Percentiles rank a stretch among this genome's conserved stretches.
phyloP scores from a whole-genome alignment of 2,113 vertebrate species.

The Origma solitaria region DNA sequence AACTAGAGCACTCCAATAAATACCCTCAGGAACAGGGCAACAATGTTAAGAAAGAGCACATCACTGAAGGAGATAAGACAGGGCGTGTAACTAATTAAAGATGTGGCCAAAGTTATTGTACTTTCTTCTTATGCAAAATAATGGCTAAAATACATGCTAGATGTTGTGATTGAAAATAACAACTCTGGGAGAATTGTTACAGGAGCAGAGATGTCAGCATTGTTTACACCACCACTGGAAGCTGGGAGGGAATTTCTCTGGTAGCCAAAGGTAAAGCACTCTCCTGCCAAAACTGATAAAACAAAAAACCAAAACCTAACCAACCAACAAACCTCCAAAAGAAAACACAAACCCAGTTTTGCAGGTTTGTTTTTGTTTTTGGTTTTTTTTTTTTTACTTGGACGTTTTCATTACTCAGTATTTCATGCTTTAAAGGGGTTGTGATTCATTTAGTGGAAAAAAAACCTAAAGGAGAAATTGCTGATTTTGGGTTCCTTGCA shows the following conservation, averaged over 20 bases:
- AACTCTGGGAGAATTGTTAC: not conserved
- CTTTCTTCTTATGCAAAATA: not conserved
- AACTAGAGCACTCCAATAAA: not conserved
- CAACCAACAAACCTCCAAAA: not conserved
- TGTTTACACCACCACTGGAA: not conserved
- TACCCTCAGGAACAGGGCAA: not conserved
- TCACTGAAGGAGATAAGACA: not conserved
- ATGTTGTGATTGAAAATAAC: not conserved
- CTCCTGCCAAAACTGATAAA: not conserved
- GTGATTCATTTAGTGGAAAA: not conserved
- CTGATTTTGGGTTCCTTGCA: not conserved
- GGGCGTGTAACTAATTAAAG: not conserved
- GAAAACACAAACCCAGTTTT: not conserved
- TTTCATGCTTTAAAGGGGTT: not conserved
- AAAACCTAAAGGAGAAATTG: not conserved
- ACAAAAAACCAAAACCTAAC: not conserved
- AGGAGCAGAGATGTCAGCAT: not conserved
- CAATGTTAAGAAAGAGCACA: not conserved
- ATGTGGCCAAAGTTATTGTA: not conserved
- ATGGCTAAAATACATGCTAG: not conserved
- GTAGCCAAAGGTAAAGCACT: not conserved
- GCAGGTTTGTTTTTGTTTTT: too few relatives aligned
- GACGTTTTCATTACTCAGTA: not conserved
- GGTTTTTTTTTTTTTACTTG: not conserved
- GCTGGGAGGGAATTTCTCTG: not conserved